phyloP scores from a whole-genome alignment of 2,797 vertebrate genomes.

The Sebastes elongatus region DNA sequence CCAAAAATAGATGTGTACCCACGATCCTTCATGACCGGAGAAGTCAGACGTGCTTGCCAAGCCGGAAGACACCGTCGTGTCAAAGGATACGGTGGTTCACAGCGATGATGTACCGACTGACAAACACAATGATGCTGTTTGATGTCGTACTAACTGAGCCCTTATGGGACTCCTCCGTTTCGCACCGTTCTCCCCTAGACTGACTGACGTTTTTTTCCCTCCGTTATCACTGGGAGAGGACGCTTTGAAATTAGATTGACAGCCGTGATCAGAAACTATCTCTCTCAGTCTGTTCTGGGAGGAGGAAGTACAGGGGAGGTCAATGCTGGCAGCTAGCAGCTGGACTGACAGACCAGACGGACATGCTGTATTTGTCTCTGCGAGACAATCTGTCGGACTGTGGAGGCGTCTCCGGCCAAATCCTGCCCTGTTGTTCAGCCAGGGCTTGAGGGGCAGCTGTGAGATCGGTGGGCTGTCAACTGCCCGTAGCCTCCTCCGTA shows the following conservation, averaged over 20 bases:
- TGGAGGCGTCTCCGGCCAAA: constrained; percentile 41
- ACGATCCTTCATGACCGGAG: not conserved
- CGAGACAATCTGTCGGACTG: constrained; percentile 41
- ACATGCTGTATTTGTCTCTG: constrained; percentile 48
- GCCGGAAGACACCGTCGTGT: constrained; percentile 22
- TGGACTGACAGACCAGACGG: constrained; percentile 49
- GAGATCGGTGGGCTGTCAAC: constrained; percentile 49
- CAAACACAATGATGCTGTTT: constrained; percentile 52
- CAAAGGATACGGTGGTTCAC: constrained; percentile 1
- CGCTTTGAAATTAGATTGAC: constrained; percentile 57
- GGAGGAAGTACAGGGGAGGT: constrained; percentile 1
- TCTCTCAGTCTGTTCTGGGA: constrained; percentile 19
- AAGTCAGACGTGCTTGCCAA: constrained; percentile 6
- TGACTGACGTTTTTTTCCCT: constrained; percentile 26
- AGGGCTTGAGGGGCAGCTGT: constrained; percentile 38
- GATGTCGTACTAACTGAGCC: constrained; percentile 31
- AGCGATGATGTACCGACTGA: constrained; percentile 26
- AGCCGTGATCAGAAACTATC: constrained; percentile 36
- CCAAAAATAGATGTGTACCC: constrained; percentile 15
- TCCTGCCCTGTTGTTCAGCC: constrained; percentile 28
- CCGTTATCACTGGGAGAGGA: constrained; percentile 16
- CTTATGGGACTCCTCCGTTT: constrained; percentile 8
- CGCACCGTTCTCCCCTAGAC: constrained; percentile 15
- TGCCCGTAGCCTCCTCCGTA: constrained; percentile 32
- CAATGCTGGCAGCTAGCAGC: constrained; percentile 39